Evolutionary conservation across 2,113 vertebrate genomes (phyloP).

Genomic region (Pan troglodytes): NHGRI_mPanTro3-v2.1_pri NC_072420.2:41237001-41237500

Average conservation of each 20-base stretch:
- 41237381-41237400: background rate
- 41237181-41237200: background rate
- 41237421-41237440: background rate
- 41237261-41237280: background rate
- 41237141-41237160: fast-evolving
- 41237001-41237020: background rate
- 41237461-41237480: background rate
- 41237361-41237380: background rate
- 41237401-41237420: background rate
- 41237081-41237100: background rate
- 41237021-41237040: background rate
- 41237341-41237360: too few species aligned
- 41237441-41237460: too few species aligned
- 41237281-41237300: background rate
- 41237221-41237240: background rate
- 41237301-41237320: background rate
- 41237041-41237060: fast-evolving
- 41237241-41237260: background rate
- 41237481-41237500: background rate
- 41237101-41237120: fast-evolving
- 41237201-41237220: background rate
- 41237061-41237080: fast-evolving
- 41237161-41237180: fast-evolving
- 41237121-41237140: background rate
- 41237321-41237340: background rate